A percentile compares a stretch with the other conserved stretches of the same genome.
Evolutionary conservation across 2,113 vertebrate genomes (phyloP).

Genomic region (Chrysochloris asiatica): DNA sequence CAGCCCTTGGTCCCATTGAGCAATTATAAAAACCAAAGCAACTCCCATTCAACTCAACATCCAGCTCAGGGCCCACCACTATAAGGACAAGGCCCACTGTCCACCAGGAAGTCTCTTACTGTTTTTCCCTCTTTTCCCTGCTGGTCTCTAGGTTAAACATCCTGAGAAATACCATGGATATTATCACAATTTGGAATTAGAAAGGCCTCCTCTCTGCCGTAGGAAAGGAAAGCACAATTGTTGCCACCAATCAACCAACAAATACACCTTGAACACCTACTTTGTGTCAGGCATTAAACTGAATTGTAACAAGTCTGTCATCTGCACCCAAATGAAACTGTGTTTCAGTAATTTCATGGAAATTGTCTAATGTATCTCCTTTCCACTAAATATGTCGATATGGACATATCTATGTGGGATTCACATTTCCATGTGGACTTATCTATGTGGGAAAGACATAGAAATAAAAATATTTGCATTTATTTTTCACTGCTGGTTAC

Average conservation of each 20-base stretch:
- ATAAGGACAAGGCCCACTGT: background rate
- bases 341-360: background rate
- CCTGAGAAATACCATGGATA: no score
- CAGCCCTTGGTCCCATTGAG: fast-evolving
- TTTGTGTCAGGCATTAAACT: background rate
- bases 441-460: background rate
- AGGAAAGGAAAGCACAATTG: background rate
- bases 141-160: background rate
- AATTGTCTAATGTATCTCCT: background rate
- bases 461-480: background rate
- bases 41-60: background rate
- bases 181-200: background rate
- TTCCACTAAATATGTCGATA: background rate
- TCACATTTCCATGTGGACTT: no score
- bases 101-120: background rate
- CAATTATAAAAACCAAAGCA: background rate
- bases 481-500: background rate
- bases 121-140: background rate
- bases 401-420: no score
- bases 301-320: background rate
- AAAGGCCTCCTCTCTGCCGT: background rate
- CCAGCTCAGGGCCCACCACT: background rate
- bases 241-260: background rate
- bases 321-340: background rate
- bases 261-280: background rate